Evolutionary conservation across 1,140 invertebrate species (phyloP).

Genomic region (Cyclina sinensis): DNA sequence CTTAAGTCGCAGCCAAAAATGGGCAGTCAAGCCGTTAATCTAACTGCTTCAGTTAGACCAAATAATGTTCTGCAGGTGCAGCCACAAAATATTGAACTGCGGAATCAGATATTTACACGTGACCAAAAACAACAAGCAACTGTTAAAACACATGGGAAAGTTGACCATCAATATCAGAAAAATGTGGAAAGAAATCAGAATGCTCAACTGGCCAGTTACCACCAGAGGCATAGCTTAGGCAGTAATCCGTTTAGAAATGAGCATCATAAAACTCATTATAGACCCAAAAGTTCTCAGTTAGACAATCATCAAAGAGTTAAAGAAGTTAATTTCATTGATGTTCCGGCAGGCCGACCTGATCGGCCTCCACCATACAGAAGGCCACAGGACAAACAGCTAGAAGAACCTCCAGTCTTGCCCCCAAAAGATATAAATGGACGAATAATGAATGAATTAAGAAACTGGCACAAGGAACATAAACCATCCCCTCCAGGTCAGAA

Average conservation of each 20-base stretch:
- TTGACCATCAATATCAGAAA: background rate
- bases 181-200: background rate
- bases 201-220: background rate
- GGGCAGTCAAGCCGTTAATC: constrained; percentile 25
- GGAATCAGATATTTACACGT: constrained; percentile 56
- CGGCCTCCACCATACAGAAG: constrained; percentile 66
- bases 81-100: constrained; percentile 55
- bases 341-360: constrained; percentile 10
- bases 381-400: constrained; percentile 48
- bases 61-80: constrained; percentile 75
- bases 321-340: constrained; percentile 16
- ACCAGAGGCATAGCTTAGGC: constrained; percentile 18
- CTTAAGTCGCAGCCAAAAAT: constrained; percentile 42
- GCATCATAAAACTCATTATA: background rate
- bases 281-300: constrained; percentile 53
- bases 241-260: constrained; percentile 18
- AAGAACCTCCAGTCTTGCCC: constrained; percentile 77
- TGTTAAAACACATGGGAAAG: constrained; percentile 28
- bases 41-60: constrained; percentile 78
- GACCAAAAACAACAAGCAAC: constrained; percentile 60
- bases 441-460: constrained; percentile 79
- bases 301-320: constrained; percentile 38
- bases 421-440: constrained; percentile 77
- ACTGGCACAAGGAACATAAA: constrained; percentile 79
- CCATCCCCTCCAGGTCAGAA: background rate